phyloP scores from a whole-genome alignment of 2,113 vertebrate species.

The Aegithalos caudatus region DNA sequence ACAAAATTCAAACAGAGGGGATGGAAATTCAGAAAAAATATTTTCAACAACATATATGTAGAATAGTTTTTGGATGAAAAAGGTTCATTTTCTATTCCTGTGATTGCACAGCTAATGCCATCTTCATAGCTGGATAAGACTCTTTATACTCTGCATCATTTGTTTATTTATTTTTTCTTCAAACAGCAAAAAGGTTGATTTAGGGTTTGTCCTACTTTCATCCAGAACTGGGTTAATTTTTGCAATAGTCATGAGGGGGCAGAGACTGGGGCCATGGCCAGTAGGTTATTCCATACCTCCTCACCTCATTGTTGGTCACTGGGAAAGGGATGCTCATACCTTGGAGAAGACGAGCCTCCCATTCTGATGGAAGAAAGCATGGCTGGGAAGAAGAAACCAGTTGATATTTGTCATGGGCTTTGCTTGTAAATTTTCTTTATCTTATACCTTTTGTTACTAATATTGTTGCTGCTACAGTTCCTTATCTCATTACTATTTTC shows the following conservation, averaged over 20 bases:
- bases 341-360: neutral
- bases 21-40: neutral
- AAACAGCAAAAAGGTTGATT: neutral
- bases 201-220: neutral
- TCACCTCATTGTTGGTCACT: neutral
- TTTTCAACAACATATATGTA: neutral
- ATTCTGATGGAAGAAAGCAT: neutral
- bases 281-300: too few relatives aligned
- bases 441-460: neutral
- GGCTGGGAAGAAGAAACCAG: neutral
- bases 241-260: too few relatives aligned
- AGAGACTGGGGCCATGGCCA: neutral
- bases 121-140: neutral
- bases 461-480: neutral
- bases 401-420: neutral
- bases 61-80: neutral
- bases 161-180: neutral
- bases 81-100: neutral
- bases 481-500: neutral
- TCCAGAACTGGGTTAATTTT: neutral
- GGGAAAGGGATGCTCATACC: too few relatives aligned
- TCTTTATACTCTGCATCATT: neutral
- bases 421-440: neutral
- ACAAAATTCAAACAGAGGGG: neutral
- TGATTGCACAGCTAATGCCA: neutral